phyloP scores from a whole-genome alignment of 1,140 invertebrate genomes.

The Cardiocondyla obscurior region DNA sequence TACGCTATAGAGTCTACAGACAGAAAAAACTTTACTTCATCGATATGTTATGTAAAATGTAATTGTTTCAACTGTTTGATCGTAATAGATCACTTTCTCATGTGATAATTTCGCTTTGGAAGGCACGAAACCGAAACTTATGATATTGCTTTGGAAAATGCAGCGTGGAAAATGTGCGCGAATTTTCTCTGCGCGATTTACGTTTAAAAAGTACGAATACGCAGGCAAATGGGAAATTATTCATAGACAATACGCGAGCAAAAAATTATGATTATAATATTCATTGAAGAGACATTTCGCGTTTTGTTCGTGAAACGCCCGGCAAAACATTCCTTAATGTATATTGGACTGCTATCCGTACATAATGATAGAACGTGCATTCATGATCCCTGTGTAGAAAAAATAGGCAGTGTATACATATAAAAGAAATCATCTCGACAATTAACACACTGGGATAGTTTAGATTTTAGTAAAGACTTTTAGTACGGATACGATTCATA shows the following conservation, averaged over 20 bases:
- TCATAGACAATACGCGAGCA: neutral
- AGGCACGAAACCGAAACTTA: constrained; percentile 68
- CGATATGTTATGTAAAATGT: constrained; percentile 71
- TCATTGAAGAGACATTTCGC: constrained; percentile 20
- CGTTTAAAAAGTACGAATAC: neutral
- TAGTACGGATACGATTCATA: neutral
- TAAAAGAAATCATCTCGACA: constrained; percentile 54
- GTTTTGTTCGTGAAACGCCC: neutral
- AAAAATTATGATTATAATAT: neutral
- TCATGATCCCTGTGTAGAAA: constrained; percentile 48
- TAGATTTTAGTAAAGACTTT: neutral
- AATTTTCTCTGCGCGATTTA: neutral
- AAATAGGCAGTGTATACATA: constrained; percentile 64
- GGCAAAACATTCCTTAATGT: constrained; percentile 49
- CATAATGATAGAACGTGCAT: constrained; percentile 28
- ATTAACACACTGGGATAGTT: constrained; percentile 27
- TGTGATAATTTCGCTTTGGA: constrained; percentile 34
- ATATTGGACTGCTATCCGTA: constrained; percentile 34
- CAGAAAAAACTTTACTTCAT: constrained; percentile 51
- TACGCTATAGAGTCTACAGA: constrained; percentile 60
- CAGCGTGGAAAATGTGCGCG: neutral
- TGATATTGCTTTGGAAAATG: constrained; percentile 17
- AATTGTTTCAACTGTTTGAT: constrained; percentile 51
- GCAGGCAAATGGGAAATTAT: neutral
- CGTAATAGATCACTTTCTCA: constrained; percentile 22